Percentiles rank a stretch among this genome's conserved stretches.
phyloP scores from a whole-genome alignment of 2,888 invertebrate species.

The Apamea epomidion region DNA sequence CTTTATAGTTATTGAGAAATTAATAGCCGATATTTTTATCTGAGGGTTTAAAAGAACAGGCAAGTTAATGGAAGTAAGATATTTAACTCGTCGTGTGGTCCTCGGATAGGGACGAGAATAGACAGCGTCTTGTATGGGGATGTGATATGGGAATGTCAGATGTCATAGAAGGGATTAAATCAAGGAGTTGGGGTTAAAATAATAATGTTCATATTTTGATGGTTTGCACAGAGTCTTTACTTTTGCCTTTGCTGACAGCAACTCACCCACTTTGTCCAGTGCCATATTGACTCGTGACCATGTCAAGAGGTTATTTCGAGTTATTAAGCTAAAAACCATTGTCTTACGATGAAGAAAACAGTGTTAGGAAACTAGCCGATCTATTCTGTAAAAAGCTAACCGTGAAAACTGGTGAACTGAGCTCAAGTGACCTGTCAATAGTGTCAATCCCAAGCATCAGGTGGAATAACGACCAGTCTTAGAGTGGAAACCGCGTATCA shows the following conservation, averaged over 20 bases:
- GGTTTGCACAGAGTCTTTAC: neutral
- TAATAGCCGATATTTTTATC: conserved; percentile 38
- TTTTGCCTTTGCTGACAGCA: neutral
- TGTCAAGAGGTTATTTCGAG: too few relatives aligned
- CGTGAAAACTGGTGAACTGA: too few relatives aligned
- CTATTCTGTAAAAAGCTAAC: too few relatives aligned
- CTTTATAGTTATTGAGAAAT: conserved; percentile 41
- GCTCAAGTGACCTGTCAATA: too few relatives aligned
- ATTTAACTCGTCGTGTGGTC: conserved; percentile 26
- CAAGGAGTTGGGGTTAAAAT: neutral
- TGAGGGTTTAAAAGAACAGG: neutral
- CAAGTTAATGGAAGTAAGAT: conserved; percentile 25
- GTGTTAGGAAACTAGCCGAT: neutral
- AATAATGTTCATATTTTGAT: neutral
- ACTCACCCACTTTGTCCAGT: neutral
- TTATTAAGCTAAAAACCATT: neutral
- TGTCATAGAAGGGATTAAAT: neutral
- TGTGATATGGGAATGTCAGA: neutral
- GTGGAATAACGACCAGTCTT: neutral
- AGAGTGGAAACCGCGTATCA: neutral
- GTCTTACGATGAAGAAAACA: neutral
- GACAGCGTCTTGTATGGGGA: neutral
- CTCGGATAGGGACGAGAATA: conserved; percentile 19
- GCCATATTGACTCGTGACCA: too few relatives aligned
- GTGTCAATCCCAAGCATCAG: too few relatives aligned